A percentile compares a stretch with the other conserved stretches of the same genome.
These are phyloP conservation scores for Brachionichthys hirsutus DNA, from an alignment of 2,113 vertebrate species.

Conservation along the genomic window DNA sequence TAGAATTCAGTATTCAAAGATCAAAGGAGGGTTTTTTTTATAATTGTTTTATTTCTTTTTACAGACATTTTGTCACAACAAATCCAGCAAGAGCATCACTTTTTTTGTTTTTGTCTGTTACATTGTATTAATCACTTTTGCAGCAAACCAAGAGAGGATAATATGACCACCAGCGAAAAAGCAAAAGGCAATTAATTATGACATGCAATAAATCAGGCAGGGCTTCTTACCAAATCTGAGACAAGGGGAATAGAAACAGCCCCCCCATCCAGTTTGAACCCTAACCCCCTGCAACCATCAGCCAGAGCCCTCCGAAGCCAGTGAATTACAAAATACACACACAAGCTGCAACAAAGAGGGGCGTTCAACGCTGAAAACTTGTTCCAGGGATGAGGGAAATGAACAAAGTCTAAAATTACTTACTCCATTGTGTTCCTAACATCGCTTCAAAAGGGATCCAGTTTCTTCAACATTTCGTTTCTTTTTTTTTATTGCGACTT, in stretches of 20 bases:
- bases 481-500: constrained; percentile 50
- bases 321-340: constrained; percentile 48
- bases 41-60: constrained; percentile 66
- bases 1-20: not conserved
- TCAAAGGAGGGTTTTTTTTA: constrained; percentile 7
- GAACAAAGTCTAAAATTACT: constrained; percentile 31
- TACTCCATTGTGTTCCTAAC: constrained; percentile 33
- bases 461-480: constrained; percentile 17
- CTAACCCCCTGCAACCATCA: constrained; percentile 21
- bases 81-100: constrained; percentile 71
- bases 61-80: constrained; percentile 79
- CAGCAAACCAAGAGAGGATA: constrained; percentile 69
- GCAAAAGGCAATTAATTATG: constrained; percentile 69
- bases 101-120: constrained; percentile 57
- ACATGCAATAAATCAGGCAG: constrained; percentile 73
- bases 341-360: constrained; percentile 34
- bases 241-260: constrained; percentile 27
- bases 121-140: constrained; percentile 57
- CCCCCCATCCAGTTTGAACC: constrained; percentile 40
- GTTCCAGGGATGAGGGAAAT: constrained; percentile 32
- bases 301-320: constrained; percentile 12
- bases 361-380: constrained; percentile 34
- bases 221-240: constrained; percentile 54
- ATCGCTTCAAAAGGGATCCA: constrained; percentile 27
- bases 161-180: constrained; percentile 66